Conservation (phyloP, 1,140 invertebrate genomes). For the Belonocnema kinseyi region DNA sequence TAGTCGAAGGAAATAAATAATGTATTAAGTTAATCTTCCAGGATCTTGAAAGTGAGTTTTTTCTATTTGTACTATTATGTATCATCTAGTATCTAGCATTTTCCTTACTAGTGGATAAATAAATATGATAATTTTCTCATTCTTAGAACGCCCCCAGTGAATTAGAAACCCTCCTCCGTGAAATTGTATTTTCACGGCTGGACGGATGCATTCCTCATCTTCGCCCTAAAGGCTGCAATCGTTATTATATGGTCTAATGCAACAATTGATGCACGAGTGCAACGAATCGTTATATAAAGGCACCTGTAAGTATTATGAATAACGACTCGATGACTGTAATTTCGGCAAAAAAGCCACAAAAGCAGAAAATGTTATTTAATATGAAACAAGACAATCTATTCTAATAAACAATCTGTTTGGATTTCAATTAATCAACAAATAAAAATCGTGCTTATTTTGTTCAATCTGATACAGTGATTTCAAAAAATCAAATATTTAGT, state of each 20-base stretch:
- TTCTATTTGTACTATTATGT: neutral
- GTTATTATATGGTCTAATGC: slow-evolving; percentile 43
- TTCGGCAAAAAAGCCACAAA: slow-evolving; percentile 3
- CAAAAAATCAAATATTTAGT: no score
- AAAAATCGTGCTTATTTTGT: neutral
- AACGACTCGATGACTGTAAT: slow-evolving; percentile 40
- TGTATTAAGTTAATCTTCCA: no score
- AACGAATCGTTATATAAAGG: slow-evolving; percentile 43
- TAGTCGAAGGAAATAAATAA: no score
- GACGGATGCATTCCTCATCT: slow-evolving; percentile 43
- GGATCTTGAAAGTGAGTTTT: neutral
- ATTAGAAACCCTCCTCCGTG: slow-evolving; percentile 49
- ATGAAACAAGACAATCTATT: no score
- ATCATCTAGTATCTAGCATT: neutral
- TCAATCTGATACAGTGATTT: no score
- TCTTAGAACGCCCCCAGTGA: neutral
- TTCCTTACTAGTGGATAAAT: neutral
- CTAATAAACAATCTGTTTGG: no score
- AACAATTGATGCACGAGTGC: slow-evolving; percentile 38
- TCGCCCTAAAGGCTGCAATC: slow-evolving; percentile 44
- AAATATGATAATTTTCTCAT: neutral
- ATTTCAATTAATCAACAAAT: no score
- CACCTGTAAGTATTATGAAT: slow-evolving; percentile 44
- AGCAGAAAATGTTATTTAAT: no score
- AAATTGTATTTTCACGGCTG: slow-evolving; percentile 48